These are phyloP conservation scores for Diarsia dahlii DNA, from an alignment of 2,888 invertebrate genomes.

Conservation along the genomic window DNA sequence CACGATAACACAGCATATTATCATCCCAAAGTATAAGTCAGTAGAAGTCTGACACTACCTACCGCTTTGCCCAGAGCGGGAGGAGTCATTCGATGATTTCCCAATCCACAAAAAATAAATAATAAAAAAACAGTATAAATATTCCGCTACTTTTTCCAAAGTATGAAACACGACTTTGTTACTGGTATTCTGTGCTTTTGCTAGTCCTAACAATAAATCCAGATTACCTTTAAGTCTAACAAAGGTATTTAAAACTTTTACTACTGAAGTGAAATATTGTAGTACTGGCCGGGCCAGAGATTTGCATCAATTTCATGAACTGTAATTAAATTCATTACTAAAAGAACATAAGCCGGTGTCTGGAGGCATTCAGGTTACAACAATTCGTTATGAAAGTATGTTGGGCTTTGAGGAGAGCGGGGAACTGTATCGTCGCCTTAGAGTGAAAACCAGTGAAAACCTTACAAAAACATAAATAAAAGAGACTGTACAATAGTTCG, in stretches of 20 bases:
- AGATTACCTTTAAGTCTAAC: constrained; percentile 15
- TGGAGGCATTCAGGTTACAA: constrained; percentile 39
- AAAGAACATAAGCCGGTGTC: constrained; percentile 29
- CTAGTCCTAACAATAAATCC: constrained; percentile 20
- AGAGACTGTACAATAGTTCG: no score
- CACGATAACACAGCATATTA: no score
- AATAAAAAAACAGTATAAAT: no score
- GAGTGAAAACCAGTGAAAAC: no score
- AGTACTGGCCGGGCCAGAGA: not conserved
- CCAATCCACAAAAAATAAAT: no score
- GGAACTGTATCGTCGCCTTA: not conserved
- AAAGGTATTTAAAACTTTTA: constrained; percentile 43
- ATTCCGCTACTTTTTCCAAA: not conserved
- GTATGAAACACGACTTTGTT: constrained; percentile 28
- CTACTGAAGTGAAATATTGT: constrained; percentile 30
- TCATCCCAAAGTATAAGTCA: no score
- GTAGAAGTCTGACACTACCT: no score
- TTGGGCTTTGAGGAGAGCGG: constrained; percentile 42
- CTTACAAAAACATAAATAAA: no score
- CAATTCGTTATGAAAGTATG: constrained; percentile 40
- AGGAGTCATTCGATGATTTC: no score
- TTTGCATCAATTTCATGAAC: constrained; percentile 53
- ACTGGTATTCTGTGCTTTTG: constrained; percentile 1
- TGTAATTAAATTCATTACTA: constrained; percentile 58
- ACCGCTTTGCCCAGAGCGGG: no score